Percentiles rank a stretch among this genome's conserved stretches.
Evolutionary conservation across 2,797 vertebrate species (phyloP).

Genomic region (Thaleichthys pacificus): DNA sequence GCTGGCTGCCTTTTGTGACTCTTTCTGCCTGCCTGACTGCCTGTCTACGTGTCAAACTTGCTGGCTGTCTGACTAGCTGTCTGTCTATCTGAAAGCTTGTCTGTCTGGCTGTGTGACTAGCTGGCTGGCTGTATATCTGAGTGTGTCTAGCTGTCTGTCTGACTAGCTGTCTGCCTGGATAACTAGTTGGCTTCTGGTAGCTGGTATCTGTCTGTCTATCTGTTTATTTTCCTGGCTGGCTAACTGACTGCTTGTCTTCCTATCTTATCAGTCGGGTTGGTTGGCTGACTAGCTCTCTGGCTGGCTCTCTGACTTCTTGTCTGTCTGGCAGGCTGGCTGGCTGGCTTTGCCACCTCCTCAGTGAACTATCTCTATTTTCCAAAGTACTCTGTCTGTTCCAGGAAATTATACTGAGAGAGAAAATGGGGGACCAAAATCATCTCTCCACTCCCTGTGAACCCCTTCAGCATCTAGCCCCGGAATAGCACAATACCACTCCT

Average conservation of each 20-base stretch:
- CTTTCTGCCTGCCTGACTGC: too few species aligned
- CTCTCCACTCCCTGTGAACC: slow-evolving; percentile 12
- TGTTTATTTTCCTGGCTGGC: too few species aligned
- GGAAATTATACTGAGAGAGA: slow-evolving; percentile 1
- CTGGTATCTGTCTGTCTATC: too few species aligned
- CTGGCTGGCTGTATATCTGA: too few species aligned
- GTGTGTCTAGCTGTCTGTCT: too few species aligned
- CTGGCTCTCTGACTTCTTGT: slow-evolving; percentile 6
- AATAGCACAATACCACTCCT: neutral
- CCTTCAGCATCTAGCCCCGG: neutral
- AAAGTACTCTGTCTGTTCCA: neutral
- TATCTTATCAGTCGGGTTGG: neutral
- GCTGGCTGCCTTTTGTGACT: too few species aligned
- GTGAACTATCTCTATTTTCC: neutral
- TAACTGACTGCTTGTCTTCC: neutral
- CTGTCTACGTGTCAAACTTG: too few species aligned
- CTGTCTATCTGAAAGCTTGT: too few species aligned
- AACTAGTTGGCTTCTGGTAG: too few species aligned
- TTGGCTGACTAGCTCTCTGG: neutral
- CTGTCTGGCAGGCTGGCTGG: neutral
- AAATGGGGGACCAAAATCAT: slow-evolving; percentile 21
- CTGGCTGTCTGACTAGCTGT: too few species aligned
- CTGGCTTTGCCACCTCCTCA: slow-evolving; percentile 2
- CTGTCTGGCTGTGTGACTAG: too few species aligned
- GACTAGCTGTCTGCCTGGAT: too few species aligned